These are phyloP conservation scores for Eulemur rubriventer DNA, from an alignment of 2,797 vertebrate species.

Conservation along the genomic window DNA sequence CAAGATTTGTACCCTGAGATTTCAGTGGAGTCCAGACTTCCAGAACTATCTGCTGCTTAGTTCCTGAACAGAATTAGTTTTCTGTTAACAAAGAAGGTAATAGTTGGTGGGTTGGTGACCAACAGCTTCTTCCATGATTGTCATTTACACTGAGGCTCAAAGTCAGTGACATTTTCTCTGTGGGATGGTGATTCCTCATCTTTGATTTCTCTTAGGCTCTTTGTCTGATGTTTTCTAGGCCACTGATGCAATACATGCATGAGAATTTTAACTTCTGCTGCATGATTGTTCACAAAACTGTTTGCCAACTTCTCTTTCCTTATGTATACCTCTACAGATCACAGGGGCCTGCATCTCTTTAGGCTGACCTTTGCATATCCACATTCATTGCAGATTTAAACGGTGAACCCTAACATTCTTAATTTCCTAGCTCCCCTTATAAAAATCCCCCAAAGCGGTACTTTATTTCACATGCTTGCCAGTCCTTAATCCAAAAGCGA, in stretches of 20 bases:
- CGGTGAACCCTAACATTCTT: background rate
- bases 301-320: background rate
- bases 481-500: constrained; percentile 14
- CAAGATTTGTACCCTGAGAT: background rate
- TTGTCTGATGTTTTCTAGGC: background rate
- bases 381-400: background rate
- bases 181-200: background rate
- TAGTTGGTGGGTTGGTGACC: background rate
- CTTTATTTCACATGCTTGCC: background rate
- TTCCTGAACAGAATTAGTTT: background rate
- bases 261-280: background rate
- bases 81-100: background rate
- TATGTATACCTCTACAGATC: background rate
- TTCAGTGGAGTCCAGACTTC: background rate
- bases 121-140: background rate
- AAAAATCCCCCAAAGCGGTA: background rate
- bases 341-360: background rate
- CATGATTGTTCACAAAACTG: background rate
- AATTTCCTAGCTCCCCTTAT: background rate
- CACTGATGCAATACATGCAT: background rate
- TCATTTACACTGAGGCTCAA: background rate
- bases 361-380: background rate
- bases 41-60: background rate
- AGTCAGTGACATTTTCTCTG: background rate
- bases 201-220: background rate